These are phyloP conservation scores for Philopotamus ludificatus DNA, from an alignment of 1,140 invertebrate species.

Conservation along the genomic window DNA sequence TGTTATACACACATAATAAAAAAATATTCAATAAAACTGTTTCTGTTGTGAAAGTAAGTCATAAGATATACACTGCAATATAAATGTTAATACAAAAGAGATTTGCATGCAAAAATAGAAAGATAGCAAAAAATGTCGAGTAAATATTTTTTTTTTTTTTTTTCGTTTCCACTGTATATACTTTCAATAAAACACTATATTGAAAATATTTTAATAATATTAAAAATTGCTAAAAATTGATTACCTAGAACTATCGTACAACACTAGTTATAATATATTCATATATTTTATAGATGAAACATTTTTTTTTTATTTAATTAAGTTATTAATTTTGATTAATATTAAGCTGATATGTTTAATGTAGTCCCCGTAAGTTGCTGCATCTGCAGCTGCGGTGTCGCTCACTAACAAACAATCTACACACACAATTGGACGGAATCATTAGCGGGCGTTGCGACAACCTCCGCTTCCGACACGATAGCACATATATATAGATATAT, in stretches of 20 bases:
- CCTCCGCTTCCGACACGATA: too few relatives aligned
- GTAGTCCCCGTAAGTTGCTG: constrained; percentile 42
- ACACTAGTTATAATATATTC: constrained; percentile 39
- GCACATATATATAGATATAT: too few relatives aligned
- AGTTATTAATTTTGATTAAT: constrained; percentile 39
- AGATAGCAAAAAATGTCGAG: constrained; percentile 24
- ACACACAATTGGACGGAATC: constrained; percentile 43
- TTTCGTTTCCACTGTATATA: neutral
- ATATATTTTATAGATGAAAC: constrained; percentile 41
- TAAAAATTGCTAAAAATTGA: constrained; percentile 38
- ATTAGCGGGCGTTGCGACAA: constrained; percentile 32
- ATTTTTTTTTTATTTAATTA: constrained; percentile 32
- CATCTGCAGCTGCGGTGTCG: constrained; percentile 34
- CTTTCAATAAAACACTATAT: constrained; percentile 10
- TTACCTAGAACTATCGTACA: constrained; percentile 40
- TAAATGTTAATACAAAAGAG: constrained; percentile 18
- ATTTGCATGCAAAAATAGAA: constrained; percentile 29
- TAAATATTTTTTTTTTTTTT: neutral
- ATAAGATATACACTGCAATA: neutral
- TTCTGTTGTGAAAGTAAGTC: neutral
- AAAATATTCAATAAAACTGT: neutral
- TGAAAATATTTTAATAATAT: constrained; percentile 19
- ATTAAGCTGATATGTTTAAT: constrained; percentile 44
- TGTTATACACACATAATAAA: too few relatives aligned
- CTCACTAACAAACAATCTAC: constrained; percentile 43